phyloP scores from a whole-genome alignment of 2,113 vertebrate species.

The Silurus asotus region DNA sequence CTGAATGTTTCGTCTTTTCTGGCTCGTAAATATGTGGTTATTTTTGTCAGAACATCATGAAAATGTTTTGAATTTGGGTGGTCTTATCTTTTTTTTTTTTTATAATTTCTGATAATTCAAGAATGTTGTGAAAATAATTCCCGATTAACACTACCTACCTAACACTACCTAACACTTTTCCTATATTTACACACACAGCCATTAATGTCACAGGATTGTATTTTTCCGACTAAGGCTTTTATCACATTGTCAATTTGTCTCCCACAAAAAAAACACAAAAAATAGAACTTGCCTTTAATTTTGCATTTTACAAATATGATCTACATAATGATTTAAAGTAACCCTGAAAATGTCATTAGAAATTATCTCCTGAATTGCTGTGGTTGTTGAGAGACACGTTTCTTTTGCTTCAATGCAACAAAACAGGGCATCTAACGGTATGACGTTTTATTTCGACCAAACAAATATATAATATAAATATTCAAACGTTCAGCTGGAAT shows the following conservation, averaged over 20 bases:
- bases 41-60: constrained; percentile 4
- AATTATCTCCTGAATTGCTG: background rate
- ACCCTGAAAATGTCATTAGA: background rate
- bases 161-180: constrained; percentile 10
- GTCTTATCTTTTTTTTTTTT: background rate
- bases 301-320: background rate
- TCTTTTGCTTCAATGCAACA: too few relatives aligned
- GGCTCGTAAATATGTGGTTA: background rate
- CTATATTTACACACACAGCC: constrained; percentile 1
- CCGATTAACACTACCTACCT: constrained; percentile 4
- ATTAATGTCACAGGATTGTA: constrained; percentile 5
- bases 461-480: too few relatives aligned
- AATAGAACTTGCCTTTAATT: background rate
- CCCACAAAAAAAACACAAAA: background rate
- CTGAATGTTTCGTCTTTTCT: background rate
- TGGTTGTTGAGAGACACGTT: too few relatives aligned
- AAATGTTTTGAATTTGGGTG: background rate
- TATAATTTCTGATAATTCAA: background rate
- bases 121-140: background rate
- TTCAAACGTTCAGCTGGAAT: too few relatives aligned
- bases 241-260: background rate
- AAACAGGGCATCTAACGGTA: too few relatives aligned
- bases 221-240: background rate
- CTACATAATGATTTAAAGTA: background rate
- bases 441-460: too few relatives aligned